Evolutionary conservation across 1,140 invertebrate species (phyloP).

Genomic region (Campodea augens): DNA sequence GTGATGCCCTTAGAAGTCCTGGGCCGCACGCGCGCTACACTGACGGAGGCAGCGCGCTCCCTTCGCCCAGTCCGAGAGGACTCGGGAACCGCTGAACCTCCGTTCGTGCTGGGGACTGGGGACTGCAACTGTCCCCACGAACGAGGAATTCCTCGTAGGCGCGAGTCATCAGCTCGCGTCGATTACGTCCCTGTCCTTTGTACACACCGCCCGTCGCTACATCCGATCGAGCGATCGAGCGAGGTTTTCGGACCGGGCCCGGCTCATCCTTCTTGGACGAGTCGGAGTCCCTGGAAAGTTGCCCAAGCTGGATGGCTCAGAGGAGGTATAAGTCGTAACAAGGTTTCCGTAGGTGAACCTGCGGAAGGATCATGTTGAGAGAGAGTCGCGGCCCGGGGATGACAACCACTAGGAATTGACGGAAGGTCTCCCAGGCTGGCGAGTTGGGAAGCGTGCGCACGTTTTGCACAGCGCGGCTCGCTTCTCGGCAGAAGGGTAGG

Average conservation of each 20-base stretch:
- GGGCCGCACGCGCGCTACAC: constrained; percentile 66
- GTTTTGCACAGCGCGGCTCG: too few relatives aligned
- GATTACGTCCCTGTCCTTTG: constrained; percentile 75
- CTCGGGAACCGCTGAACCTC: constrained; percentile 46
- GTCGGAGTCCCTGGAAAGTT: constrained; percentile 37
- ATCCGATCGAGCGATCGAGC: constrained; percentile 69
- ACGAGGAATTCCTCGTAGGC: constrained; percentile 78
- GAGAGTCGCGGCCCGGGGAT: too few relatives aligned
- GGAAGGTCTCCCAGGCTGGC: too few relatives aligned
- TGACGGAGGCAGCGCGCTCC: constrained; percentile 41
- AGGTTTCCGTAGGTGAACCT: constrained; percentile 75
- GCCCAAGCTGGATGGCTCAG: constrained; percentile 49
- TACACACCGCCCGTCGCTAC: constrained; percentile 80
- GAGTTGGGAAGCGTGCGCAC: too few relatives aligned
- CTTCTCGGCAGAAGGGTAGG: too few relatives aligned
- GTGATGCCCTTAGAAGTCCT: constrained; percentile 64
- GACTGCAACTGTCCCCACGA: constrained; percentile 63
- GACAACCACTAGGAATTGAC: too few relatives aligned
- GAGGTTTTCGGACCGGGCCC: constrained; percentile 45
- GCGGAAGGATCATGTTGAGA: constrained; percentile 74
- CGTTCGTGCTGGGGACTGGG: constrained; percentile 63
- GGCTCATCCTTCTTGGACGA: too few relatives aligned
- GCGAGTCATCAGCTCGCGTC: constrained; percentile 63
- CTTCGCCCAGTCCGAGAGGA: too few relatives aligned
- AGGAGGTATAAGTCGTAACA: constrained; percentile 82